Evolutionary conservation across 64 coral and sea anemone genomes (phyloP), one percentile per base, ranked within the genome.

Genomic region (Stichodactyla mertensii): DNA sequence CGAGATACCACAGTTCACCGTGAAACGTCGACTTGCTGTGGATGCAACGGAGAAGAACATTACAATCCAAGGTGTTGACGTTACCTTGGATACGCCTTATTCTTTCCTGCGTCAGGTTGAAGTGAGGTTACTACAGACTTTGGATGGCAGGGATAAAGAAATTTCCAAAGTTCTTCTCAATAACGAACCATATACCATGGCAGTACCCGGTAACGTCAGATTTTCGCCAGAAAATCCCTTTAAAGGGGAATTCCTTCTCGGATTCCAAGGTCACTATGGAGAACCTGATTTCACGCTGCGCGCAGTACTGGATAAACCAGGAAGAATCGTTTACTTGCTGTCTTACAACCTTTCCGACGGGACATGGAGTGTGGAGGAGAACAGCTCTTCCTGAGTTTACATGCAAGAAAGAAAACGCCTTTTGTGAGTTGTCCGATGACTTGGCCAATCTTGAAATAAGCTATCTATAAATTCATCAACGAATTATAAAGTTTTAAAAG

Each of bases 231-330:
- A 82, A 64, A 58, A 51, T 24, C 81, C 88, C 6, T 61, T 95
- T 9, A 83, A 87, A 54, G 83, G 64, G 23, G 88, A 95, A 11
- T n/a, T 95, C 57, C 80, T 52, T 83, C 85, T 95, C 61, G 89
- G 82, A 55, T 95, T 92, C 51, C 93, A 95, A 64, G 93, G 93
- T 23, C 93, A 95, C 55, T 95, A 95, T 58, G 81, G 81, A 57
- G 88, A 89, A 54, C 88, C 88, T 12, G 90, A 95, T 61, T 86
- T 95, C 12, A 90, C 78, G 57, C 23, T 95, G 9, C 79, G 52
- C 31, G 67, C 92, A 54, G 55, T 80, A 66, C 57, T 95, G 31
- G 23, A 57, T n/a, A 22, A 22, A 9, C 64, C 64, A 20, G 90
- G 84, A 64, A 89, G 28, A 19, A 92, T 59, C 77, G 7, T 92